Conservation (phyloP, 2,113 vertebrate genomes). For the Merops nubicus region DNA sequence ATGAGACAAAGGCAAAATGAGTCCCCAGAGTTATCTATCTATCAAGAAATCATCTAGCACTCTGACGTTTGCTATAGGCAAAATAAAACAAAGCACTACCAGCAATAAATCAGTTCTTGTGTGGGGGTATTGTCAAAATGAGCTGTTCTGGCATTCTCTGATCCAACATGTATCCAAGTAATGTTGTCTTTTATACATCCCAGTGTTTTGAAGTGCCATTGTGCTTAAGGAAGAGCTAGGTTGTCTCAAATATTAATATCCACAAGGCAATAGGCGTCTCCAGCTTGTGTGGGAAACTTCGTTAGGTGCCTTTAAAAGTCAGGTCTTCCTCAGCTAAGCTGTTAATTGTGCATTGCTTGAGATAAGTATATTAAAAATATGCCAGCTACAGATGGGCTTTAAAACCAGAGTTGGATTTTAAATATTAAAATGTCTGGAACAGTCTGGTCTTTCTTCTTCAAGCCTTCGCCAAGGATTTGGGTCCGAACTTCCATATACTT, state of each 20-base stretch:
- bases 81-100: slow-evolving; percentile 38
- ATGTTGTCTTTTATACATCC: neutral
- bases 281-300: neutral
- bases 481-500: neutral
- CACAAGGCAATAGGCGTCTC: neutral
- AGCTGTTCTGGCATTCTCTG: neutral
- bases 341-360: neutral
- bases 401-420: neutral
- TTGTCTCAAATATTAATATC: neutral
- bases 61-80: slow-evolving; percentile 5
- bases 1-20: neutral
- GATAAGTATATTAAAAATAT: neutral
- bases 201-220: neutral
- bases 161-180: neutral
- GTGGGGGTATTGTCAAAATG: slow-evolving; percentile 4
- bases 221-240: neutral
- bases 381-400: neutral
- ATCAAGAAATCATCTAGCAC: slow-evolving; percentile 1
- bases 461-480: neutral
- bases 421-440: neutral
- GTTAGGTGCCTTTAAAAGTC: neutral
- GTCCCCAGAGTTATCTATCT: neutral
- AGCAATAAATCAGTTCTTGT: slow-evolving; percentile 13
- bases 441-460: neutral
- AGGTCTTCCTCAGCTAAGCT: neutral